These are phyloP conservation scores for Macrosiphum euphorbiae DNA, from an alignment of 2,888 invertebrate species.

Conservation along the genomic window DNA sequence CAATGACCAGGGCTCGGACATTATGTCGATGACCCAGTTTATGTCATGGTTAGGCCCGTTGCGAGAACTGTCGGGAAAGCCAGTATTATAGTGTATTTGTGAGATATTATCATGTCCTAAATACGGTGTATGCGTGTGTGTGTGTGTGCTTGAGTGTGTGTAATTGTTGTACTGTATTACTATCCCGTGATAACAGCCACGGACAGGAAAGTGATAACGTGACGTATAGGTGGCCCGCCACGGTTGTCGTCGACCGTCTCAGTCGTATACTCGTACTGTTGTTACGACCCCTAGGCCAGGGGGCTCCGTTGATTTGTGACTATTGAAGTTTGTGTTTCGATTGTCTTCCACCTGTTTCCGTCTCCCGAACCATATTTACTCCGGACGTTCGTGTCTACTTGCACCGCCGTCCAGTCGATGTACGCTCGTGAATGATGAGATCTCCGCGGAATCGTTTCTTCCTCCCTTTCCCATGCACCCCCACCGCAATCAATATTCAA, in stretches of 20 bases:
- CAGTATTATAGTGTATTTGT: not conserved
- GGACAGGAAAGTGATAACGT: constrained; percentile 39
- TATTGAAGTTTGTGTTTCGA: not conserved
- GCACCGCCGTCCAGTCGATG: not conserved
- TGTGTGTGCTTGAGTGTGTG: constrained; percentile 16
- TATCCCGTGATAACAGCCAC: constrained; percentile 47
- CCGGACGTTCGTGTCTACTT: not conserved
- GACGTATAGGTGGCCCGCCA: constrained; percentile 27
- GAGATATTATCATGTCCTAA: constrained; percentile 55
- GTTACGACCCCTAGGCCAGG: not conserved
- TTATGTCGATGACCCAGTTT: constrained; percentile 36
- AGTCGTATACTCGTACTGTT: not conserved
- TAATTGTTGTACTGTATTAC: constrained; percentile 15
- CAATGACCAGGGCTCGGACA: not conserved
- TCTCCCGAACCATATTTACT: not conserved
- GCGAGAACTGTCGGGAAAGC: constrained; percentile 6
- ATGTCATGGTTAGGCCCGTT: not conserved
- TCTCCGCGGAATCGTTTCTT: not conserved
- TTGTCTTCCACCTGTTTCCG: not conserved
- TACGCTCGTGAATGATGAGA: constrained; percentile 12
- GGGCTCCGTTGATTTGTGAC: not conserved
- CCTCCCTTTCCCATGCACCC: not conserved
- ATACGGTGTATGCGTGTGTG: not conserved
- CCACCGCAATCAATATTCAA: constrained; percentile 29
- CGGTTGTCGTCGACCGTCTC: not conserved